Conservation (phyloP, 2,888 invertebrate genomes). For the Spisula subtruncata region DNA sequence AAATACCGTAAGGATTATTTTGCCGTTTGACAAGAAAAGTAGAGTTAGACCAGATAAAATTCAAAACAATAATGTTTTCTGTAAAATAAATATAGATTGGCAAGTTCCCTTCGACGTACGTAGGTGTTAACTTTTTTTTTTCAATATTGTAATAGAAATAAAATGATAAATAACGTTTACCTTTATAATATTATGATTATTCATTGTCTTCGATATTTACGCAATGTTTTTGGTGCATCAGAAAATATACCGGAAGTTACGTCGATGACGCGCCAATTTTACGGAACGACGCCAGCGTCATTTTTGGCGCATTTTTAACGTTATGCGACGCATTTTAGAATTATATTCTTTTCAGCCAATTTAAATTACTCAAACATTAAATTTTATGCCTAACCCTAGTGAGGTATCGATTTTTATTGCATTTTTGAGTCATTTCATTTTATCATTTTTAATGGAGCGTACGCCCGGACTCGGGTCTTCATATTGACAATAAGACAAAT, state of each 20-base stretch:
- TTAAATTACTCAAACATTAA: too few relatives aligned
- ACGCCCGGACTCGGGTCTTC: too few relatives aligned
- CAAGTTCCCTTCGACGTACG: neutral
- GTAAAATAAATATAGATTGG: neutral
- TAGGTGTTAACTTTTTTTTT: too few relatives aligned
- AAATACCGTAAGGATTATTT: too few relatives aligned
- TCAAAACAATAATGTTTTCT: neutral
- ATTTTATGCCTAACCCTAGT: too few relatives aligned
- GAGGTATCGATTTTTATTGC: too few relatives aligned
- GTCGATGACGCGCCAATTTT: conserved; percentile 14
- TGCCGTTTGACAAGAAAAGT: neutral
- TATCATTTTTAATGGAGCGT: too few relatives aligned
- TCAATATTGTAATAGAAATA: neutral
- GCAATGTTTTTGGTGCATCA: neutral
- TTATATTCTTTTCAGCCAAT: too few relatives aligned
- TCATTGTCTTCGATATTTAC: neutral
- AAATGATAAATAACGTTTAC: neutral
- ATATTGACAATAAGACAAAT: too few relatives aligned
- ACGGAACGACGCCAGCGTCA: neutral
- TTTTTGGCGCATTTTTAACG: too few relatives aligned
- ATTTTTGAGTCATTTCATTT: too few relatives aligned
- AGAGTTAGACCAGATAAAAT: neutral
- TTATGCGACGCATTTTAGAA: too few relatives aligned
- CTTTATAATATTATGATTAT: neutral
- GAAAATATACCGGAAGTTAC: neutral